Conservation (phyloP, 2,113 vertebrate genomes). For the Prunella fulvescens region DNA sequence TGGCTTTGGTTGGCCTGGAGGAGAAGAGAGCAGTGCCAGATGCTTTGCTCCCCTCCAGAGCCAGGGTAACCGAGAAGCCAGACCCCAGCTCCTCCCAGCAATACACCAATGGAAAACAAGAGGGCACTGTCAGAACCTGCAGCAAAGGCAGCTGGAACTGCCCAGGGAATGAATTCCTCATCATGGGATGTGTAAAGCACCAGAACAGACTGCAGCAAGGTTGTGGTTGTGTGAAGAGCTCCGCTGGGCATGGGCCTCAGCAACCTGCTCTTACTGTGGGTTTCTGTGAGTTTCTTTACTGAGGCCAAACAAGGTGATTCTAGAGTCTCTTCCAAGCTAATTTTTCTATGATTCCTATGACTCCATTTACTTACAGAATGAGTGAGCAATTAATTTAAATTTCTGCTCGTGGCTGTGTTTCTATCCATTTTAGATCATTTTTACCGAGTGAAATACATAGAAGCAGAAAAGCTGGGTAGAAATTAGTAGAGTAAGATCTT, state of each 20-base stretch:
- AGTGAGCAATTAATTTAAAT: constrained; percentile 37
- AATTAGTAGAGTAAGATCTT: constrained; percentile 29
- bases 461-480: constrained; percentile 43
- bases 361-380: constrained; percentile 36
- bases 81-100: not conserved
- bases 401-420: constrained; percentile 12
- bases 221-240: not conserved
- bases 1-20: not conserved
- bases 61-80: not conserved
- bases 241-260: not conserved
- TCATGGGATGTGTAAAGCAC: not conserved
- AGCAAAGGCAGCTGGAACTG: not conserved
- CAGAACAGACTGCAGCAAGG: accelerated
- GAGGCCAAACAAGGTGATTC: not conserved
- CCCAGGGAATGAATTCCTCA: not conserved
- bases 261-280: not conserved
- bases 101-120: not conserved
- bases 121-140: not conserved
- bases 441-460: constrained; percentile 26
- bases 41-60: not conserved
- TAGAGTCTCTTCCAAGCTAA: not conserved
- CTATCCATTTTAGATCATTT: constrained; percentile 23
- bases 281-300: not conserved
- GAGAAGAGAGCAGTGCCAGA: not conserved
- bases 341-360: not conserved